Percentiles rank a stretch among this genome's conserved stretches.
phyloP scores from a whole-genome alignment of 2,888 invertebrate species.

The Drepana falcataria region DNA sequence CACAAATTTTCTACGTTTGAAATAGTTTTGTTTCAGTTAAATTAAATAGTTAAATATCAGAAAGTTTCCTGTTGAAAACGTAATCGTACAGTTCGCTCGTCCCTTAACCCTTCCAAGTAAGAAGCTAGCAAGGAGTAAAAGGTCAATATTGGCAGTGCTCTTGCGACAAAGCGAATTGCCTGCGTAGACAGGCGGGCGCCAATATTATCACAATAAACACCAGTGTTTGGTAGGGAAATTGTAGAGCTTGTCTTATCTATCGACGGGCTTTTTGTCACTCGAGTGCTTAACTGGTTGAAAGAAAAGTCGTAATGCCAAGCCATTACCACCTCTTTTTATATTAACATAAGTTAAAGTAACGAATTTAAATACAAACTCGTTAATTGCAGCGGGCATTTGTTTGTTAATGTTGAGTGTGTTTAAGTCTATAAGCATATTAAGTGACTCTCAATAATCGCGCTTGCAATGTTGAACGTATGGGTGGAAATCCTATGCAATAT shows the following conservation, averaged over 20 bases:
- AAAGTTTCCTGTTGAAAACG: no score
- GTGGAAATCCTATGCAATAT: no score
- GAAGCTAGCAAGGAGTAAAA: constrained; percentile 22
- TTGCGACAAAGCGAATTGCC: constrained; percentile 54
- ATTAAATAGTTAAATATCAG: no score
- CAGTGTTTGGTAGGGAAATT: constrained; percentile 45
- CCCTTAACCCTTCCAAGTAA: constrained; percentile 9
- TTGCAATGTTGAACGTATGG: no score
- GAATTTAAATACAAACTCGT: no score
- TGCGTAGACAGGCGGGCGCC: constrained; percentile 27
- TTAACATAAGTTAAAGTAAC: not conserved
- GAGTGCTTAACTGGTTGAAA: not conserved
- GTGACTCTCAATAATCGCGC: no score
- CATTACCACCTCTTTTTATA: not conserved
- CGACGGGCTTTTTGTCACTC: not conserved
- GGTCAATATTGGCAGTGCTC: constrained; percentile 59
- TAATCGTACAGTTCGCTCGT: constrained; percentile 7
- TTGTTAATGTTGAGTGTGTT: no score
- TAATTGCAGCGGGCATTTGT: no score
- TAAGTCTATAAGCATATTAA: no score
- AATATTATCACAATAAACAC: constrained; percentile 53
- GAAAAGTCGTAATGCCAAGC: no score
- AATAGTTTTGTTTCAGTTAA: no score
- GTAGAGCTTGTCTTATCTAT: constrained; percentile 9
- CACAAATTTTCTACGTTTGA: no score